Conservation (phyloP, 30 jellyfish, hydroid and myxozoan genomes). For the Turritopsis rubra region DNA sequence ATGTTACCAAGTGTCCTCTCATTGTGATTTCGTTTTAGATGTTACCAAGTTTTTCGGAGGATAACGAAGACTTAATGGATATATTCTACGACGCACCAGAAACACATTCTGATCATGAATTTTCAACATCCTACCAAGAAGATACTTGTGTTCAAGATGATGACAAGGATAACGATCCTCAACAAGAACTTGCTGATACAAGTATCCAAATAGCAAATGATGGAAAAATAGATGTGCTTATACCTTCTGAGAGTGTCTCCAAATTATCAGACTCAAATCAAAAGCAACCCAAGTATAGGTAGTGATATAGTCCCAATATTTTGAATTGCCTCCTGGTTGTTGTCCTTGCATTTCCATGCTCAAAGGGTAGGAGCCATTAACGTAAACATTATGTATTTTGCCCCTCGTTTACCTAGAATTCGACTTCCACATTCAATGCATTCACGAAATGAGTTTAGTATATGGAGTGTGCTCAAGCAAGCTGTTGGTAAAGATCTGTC, state of each 20-base stretch:
- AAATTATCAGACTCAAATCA: background rate
- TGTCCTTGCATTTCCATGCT: background rate
- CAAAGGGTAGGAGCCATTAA: too few relatives aligned
- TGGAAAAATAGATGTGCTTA: background rate
- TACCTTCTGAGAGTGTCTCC: background rate
- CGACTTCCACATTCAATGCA: conserved; percentile 81
- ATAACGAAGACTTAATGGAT: conserved; percentile 25
- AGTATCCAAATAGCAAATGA: background rate
- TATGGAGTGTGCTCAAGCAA: conserved; percentile 83
- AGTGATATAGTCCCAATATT: too few relatives aligned
- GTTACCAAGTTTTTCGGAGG: conserved; percentile 15
- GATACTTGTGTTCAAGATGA: background rate
- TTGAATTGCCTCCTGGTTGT: too few relatives aligned
- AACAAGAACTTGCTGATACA: background rate
- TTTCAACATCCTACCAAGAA: background rate
- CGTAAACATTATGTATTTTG: too few relatives aligned
- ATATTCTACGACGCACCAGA: conserved; percentile 89
- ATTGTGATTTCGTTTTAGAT: background rate
- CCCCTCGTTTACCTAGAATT: conserved; percentile 18
- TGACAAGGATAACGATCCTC: background rate
- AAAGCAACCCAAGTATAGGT: background rate
- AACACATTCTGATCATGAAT: conserved; percentile 32
- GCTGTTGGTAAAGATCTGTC: conserved; percentile 93
- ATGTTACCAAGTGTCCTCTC: too few relatives aligned
- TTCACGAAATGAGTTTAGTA: conserved; percentile 86